phyloP scores from a whole-genome alignment of 2,888 invertebrate species.

The Ormyrus thymus region DNA sequence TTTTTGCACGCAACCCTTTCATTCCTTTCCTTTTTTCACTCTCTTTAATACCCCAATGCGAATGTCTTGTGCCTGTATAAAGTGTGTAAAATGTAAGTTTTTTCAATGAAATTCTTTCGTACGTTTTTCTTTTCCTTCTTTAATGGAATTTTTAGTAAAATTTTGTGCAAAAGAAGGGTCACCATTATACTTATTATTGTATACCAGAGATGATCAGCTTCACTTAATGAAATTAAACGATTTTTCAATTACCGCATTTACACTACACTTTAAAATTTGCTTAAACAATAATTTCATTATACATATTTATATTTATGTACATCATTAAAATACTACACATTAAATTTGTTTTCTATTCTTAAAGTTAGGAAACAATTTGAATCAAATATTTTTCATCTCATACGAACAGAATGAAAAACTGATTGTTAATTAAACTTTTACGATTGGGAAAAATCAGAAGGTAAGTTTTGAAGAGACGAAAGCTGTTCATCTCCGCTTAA shows the following conservation, averaged over 20 bases:
- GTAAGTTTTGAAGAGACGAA: conserved; percentile 6
- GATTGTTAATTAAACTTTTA: no score
- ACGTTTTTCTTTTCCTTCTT: not conserved
- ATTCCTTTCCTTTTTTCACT: conserved; percentile 24
- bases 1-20: conserved; percentile 46
- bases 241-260: not conserved
- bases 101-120: conserved; percentile 61
- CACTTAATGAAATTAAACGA: not conserved
- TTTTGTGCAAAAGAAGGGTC: conserved; percentile 38
- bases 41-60: conserved; percentile 39
- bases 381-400: no score
- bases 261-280: not conserved
- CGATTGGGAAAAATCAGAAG: not conserved
- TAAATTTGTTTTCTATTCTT: no score
- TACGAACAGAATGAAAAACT: no score
- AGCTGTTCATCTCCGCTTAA: conserved; percentile 34
- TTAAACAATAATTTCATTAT: not conserved
- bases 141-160: conserved; percentile 22
- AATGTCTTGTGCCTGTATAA: conserved; percentile 57
- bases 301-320: not conserved
- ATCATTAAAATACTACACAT: not conserved
- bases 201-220: conserved; percentile 31
- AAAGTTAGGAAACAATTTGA: no score
- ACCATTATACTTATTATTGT: conserved; percentile 17
- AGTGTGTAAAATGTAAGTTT: conserved; percentile 58